Evolutionary conservation across 2,888 invertebrate genomes (phyloP), one percentile per base, ranked within the genome.

Genomic region (Orthosia cruda): DNA sequence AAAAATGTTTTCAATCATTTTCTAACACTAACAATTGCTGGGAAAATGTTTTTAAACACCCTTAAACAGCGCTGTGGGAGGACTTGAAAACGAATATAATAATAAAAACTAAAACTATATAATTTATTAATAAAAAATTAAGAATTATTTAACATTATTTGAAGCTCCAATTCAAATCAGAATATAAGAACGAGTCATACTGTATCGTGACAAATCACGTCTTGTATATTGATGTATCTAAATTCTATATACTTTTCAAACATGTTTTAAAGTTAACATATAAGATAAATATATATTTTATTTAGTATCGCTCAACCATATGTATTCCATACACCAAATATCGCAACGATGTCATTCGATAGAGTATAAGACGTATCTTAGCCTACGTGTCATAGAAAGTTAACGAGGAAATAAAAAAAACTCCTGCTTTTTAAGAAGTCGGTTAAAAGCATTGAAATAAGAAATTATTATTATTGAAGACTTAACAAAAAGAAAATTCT

Each of bases 71-170:
- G n/a, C n/a, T n/a, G n/a, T n/a, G n/a, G n/a, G n/a, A n/a, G n/a
- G n/a, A n/a, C 68, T 71, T 79, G 79, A 52, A 52, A 67, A 70
- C 58, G 64, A 63, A 68, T 72, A 65, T 75, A 77, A 72, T 80
- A 72, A 64, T 77, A 77, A 59, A n/a, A 85, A 70, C 77, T 83
- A 77, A 80, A 80, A 77, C 75, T 74, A 86, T 78, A 86, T 86
- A 86, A 86, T 84, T 86, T 86, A 86, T 78, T 86, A 77, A 72
- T 81, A 74, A 74, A 72, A 74, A 75, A 26, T 66, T 71, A 73
- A 80, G 66, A 79, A 61, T 62, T 73, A 86, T 80, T 62, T 84
- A 86, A 86, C 80, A 80, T 75, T 81, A 76, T 62, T 65, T 62
- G 55, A 72, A 77, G 67, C 59, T 71, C 20, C 61, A 73, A 70